Evolutionary conservation across 2,888 invertebrate species (phyloP).

Genomic region (Cryptocephalus moraei): DNA sequence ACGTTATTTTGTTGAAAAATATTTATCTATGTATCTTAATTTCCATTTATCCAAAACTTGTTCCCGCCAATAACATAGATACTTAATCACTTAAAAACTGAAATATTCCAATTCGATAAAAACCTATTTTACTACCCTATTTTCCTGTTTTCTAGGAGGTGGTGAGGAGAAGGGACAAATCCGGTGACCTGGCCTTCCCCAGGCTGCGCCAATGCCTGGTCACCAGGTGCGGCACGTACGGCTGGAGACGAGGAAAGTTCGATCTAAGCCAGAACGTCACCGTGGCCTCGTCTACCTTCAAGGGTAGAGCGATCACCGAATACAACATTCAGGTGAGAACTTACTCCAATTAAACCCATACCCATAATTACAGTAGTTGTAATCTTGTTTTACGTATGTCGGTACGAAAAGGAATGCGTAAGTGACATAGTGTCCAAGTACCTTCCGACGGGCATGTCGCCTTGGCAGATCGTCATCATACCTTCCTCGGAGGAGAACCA

Average conservation of each 20-base stretch:
- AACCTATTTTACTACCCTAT: neutral
- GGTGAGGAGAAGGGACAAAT: conserved; percentile 47
- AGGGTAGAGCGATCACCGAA: conserved; percentile 60
- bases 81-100: no score
- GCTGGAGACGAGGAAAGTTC: conserved; percentile 57
- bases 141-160: conserved; percentile 34
- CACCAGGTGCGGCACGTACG: conserved; percentile 68
- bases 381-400: no score
- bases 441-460: conserved; percentile 59
- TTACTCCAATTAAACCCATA: no score
- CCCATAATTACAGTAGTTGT: no score
- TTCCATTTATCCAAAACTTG: no score
- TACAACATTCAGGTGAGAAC: conserved; percentile 58
- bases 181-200: conserved; percentile 52
- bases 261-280: conserved; percentile 61
- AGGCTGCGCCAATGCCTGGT: conserved; percentile 56
- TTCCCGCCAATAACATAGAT: no score
- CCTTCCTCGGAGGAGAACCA: conserved; percentile 51
- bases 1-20: no score
- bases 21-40: no score
- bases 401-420: conserved; percentile 72
- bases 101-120: no score
- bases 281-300: conserved; percentile 51
- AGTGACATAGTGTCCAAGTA: conserved; percentile 71
- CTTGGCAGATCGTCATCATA: conserved; percentile 74